phyloP scores from a whole-genome alignment of 2,888 invertebrate species.

The Agonopterix subpropinquella region DNA sequence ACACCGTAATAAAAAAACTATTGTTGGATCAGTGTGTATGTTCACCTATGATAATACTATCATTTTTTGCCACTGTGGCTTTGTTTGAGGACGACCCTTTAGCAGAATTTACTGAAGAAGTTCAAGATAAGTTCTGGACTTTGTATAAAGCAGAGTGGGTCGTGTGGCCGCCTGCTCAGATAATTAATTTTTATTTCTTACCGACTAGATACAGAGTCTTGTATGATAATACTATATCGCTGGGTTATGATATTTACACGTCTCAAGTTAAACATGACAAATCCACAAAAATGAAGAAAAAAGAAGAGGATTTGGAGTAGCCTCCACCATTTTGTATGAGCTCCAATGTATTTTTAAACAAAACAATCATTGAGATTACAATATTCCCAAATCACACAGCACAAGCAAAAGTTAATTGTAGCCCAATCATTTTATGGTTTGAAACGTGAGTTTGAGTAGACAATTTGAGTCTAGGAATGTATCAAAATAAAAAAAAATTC shows the following conservation, averaged over 20 bases:
- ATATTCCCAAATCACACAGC: too few relatives aligned
- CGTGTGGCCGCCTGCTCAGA: slow-evolving; percentile 94
- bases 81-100: slow-evolving; percentile 79
- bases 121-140: slow-evolving; percentile 83
- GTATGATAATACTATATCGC: slow-evolving; percentile 89
- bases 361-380: too few relatives aligned
- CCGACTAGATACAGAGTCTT: slow-evolving; percentile 89
- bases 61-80: slow-evolving; percentile 86
- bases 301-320: too few relatives aligned
- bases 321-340: too few relatives aligned
- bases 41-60: slow-evolving; percentile 86
- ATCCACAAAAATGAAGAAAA: slow-evolving; percentile 12
- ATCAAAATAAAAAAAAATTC: too few relatives aligned
- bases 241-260: slow-evolving; percentile 90
- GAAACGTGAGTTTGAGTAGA: too few relatives aligned
- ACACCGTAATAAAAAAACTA: slow-evolving; percentile 84
- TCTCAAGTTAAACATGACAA: slow-evolving; percentile 84
- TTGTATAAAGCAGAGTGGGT: slow-evolving; percentile 92
- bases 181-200: slow-evolving; percentile 93
- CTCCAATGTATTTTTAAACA: too few relatives aligned
- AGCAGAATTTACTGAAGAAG: slow-evolving; percentile 79
- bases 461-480: too few relatives aligned
- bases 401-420: too few relatives aligned
- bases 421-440: too few relatives aligned
- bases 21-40: slow-evolving; percentile 88